These are phyloP conservation scores for Lithobates pipiens DNA, from an alignment of 2,797 vertebrate genomes.

Conservation along the genomic window DNA sequence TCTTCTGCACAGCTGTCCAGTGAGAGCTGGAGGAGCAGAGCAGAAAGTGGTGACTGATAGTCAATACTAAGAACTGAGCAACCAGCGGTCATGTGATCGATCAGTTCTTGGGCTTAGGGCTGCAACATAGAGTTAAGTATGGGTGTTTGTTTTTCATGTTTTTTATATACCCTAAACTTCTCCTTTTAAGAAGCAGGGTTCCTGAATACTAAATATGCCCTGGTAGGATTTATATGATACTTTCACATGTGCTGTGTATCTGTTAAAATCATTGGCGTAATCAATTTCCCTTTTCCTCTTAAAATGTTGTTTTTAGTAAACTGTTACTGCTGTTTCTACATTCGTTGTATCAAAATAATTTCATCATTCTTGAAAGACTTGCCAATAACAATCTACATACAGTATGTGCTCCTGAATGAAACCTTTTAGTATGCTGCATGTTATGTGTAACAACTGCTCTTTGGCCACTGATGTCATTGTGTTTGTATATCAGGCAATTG, in stretches of 20 bases:
- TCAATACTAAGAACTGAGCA: too few species aligned
- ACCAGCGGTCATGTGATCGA: too few species aligned
- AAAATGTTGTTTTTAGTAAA: neutral
- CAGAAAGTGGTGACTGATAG: too few species aligned
- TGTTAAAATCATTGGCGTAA: neutral
- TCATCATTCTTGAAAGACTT: neutral
- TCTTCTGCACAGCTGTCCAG: too few species aligned
- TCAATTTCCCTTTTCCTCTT: neutral
- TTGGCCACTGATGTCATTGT: neutral
- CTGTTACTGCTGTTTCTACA: neutral
- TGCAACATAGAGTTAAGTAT: too few species aligned
- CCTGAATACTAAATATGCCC: too few species aligned
- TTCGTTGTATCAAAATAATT: neutral
- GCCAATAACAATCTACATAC: neutral
- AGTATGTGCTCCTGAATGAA: conserved; percentile 9
- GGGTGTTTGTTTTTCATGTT: too few species aligned
- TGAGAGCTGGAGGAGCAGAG: too few species aligned
- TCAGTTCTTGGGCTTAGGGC: too few species aligned
- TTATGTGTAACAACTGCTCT: conserved; percentile 10
- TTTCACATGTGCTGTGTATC: neutral
- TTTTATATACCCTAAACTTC: too few species aligned
- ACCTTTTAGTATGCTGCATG: conserved; percentile 12
- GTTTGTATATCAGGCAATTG: neutral
- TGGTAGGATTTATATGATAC: neutral
- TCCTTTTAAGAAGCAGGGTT: too few species aligned